Conservation (phyloP, 1,140 invertebrate species). For the Heterodera schachtii region DNA sequence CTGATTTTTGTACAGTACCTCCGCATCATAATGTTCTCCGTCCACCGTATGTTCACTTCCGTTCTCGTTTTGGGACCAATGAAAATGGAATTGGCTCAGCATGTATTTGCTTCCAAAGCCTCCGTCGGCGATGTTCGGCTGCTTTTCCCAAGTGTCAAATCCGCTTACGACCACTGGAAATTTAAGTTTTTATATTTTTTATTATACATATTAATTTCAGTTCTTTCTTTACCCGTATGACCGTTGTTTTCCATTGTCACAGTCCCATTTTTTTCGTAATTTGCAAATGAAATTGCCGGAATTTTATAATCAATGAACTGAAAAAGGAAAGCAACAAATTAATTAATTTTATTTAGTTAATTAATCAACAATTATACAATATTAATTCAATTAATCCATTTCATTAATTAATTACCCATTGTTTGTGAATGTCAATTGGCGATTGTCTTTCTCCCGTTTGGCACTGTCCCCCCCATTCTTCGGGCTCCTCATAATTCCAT, state of each 20-base stretch:
- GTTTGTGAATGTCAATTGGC: constrained; percentile 60
- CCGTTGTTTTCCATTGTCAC: constrained; percentile 56
- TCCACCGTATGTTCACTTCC: constrained; percentile 48
- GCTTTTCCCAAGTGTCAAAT: constrained; percentile 56
- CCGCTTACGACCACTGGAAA: constrained; percentile 55
- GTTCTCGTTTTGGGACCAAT: constrained; percentile 74
- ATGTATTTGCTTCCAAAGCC: constrained; percentile 75
- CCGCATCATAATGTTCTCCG: neutral
- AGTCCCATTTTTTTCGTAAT: constrained; percentile 53
- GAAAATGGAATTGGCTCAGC: constrained; percentile 81
- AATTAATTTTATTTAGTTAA: too few relatives aligned
- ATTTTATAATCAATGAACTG: constrained; percentile 33
- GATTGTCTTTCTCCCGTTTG: constrained; percentile 53
- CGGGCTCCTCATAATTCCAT: constrained; percentile 2
- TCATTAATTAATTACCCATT: constrained; percentile 49
- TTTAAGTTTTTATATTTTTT: neutral
- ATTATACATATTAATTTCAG: neutral
- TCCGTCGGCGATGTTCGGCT: constrained; percentile 70
- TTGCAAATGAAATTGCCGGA: constrained; percentile 47
- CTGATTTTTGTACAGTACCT: neutral
- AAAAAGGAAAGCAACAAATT: neutral
- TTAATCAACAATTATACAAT: too few relatives aligned
- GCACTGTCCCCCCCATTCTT: constrained; percentile 30
- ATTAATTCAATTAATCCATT: too few relatives aligned
- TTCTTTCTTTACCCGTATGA: constrained; percentile 44